Base-by-base conservation (phyloP, 2,113 vertebrate genomes). In the Macaca nemestrina region DNA sequence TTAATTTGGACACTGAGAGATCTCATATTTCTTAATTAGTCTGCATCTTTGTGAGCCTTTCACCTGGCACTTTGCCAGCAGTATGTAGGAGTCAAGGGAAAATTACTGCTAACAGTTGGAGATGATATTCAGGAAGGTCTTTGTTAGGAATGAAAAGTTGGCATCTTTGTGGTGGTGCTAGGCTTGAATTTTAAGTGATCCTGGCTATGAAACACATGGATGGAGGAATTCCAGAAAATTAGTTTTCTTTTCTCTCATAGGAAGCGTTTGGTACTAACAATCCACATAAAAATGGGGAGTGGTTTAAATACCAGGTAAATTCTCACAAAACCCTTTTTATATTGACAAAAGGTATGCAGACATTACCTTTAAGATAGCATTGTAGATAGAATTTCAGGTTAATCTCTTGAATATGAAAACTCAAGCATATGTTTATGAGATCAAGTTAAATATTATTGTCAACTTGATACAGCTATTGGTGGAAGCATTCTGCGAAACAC, bases 141-240 rank as follows among this genome's bases (percentile, higher is more conserved):
- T 94, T 67, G 48, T 81, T 91, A 70, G 57, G 57, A 95, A 97
- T 57, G 81, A 92, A 88, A 43, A 76, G 72, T 70, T 79, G 79
- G 38, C 17, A 68, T 93, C 73, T 82, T 76, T 88, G 32, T 48
- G 35, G 18, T 91, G n/a, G 10, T 23, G 3, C 4, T 16, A 48
- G 18, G 5, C 59, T 88, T 81, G 83, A 96, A 87, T 97, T 93
- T 95, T 94, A 92, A 96, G 48, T 83, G 25, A n/a, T 76, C 43
- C 0, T 73, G 17, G 18, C 73, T 67, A 40, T 35, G 70, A 67
- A 90, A 76, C n/a, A 72, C 8, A 55, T 1, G n/a, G 73, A 89
- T 32, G 27, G 43, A 93, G 2, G 14, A 67, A 93, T 76, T 80
- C 45, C 61, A 67, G 50, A 48, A 75, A 70, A 85, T 61, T 18